Evolutionary conservation across 2,888 invertebrate species (phyloP).

Genomic region (Leucoma salicis): DNA sequence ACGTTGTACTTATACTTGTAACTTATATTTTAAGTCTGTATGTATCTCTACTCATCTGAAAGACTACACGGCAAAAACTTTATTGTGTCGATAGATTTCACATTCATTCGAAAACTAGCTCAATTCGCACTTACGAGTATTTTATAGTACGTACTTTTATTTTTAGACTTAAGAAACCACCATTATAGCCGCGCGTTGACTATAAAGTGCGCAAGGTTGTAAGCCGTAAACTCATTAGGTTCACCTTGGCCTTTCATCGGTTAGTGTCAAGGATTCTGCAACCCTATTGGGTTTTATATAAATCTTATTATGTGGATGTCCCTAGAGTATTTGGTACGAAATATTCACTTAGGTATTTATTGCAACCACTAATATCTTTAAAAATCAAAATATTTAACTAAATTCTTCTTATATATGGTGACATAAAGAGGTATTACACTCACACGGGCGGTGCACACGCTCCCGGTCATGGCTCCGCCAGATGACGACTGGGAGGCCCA

Average conservation of each 20-base stretch:
- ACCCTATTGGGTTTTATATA: slow-evolving; percentile 49
- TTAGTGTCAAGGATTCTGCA: slow-evolving; percentile 57
- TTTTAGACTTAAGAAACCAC: slow-evolving; percentile 44
- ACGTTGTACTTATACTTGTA: no score
- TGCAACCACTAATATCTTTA: no score
- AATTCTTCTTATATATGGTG: no score
- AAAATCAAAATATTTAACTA: no score
- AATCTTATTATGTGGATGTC: slow-evolving; percentile 43
- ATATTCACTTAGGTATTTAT: no score
- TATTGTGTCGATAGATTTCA: slow-evolving; percentile 25
- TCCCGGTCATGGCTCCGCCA: no score
- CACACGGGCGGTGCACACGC: no score
- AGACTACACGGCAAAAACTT: neutral
- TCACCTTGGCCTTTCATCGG: slow-evolving; percentile 61
- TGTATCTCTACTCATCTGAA: neutral
- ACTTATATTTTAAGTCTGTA: no score
- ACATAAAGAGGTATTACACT: no score
- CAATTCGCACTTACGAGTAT: slow-evolving; percentile 21
- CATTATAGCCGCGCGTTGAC: slow-evolving; percentile 48
- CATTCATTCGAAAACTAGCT: slow-evolving; percentile 8
- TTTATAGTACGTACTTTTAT: slow-evolving; percentile 43
- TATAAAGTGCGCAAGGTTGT: slow-evolving; percentile 59
- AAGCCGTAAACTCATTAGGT: slow-evolving; percentile 56
- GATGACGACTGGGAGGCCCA: no score
- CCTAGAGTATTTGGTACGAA: slow-evolving; percentile 38